phyloP scores from a whole-genome alignment of 2,888 invertebrate genomes.

The Asteroscopus sphinx region DNA sequence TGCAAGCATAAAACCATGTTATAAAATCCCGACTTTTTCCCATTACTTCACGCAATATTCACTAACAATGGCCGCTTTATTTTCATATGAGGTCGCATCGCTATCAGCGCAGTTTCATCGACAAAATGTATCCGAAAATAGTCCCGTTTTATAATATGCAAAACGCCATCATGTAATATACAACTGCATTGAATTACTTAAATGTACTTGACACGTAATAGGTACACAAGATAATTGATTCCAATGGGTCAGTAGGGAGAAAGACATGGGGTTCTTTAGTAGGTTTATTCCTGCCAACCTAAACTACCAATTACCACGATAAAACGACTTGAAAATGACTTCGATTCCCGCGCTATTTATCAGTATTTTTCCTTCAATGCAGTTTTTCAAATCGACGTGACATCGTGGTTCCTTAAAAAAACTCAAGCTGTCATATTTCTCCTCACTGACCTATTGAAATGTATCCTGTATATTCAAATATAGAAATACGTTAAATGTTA shows the following conservation, averaged over 20 bases:
- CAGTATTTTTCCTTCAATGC: too few species aligned
- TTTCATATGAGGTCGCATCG: conserved; percentile 61
- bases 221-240: too few species aligned
- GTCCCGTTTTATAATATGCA: conserved; percentile 67
- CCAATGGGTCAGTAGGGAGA: too few species aligned
- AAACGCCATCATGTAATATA: conserved; percentile 66
- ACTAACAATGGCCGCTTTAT: conserved; percentile 58
- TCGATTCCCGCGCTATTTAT: too few species aligned
- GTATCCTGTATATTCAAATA: conserved; percentile 55
- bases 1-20: conserved; percentile 45
- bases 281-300: too few species aligned
- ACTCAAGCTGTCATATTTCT: too few species aligned
- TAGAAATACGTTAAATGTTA: conserved; percentile 43
- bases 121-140: conserved; percentile 70
- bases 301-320: too few species aligned
- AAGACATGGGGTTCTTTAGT: too few species aligned
- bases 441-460: too few species aligned
- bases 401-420: too few species aligned
- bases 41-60: conserved; percentile 57
- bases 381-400: too few species aligned
- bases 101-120: conserved; percentile 76
- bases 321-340: too few species aligned
- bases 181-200: conserved; percentile 61
- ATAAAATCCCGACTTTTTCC: conserved; percentile 50
- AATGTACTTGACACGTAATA: conserved; percentile 54